phyloP scores from a whole-genome alignment of 2,888 invertebrate species.

The Parascotia fuliginaria region DNA sequence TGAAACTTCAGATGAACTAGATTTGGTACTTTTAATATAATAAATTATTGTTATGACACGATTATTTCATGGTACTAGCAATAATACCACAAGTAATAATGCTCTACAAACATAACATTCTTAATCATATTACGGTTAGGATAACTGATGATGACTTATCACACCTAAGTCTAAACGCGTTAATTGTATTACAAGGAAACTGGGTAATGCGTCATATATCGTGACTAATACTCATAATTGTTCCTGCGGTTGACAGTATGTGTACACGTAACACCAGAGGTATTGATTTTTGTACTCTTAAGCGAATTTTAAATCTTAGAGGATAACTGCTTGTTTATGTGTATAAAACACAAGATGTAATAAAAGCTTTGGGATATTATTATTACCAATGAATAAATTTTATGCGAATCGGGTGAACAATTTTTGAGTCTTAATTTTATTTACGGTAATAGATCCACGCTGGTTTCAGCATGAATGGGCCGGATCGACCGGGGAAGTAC shows the following conservation, averaged over 20 bases:
- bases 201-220: constrained; percentile 23
- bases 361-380: neutral
- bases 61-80: too few species aligned
- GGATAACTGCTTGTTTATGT: too few species aligned
- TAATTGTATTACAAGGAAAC: constrained; percentile 37
- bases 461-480: too few species aligned
- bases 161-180: constrained; percentile 13
- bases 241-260: constrained; percentile 9
- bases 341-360: neutral
- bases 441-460: too few species aligned
- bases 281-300: constrained; percentile 8
- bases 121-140: neutral
- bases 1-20: too few species aligned
- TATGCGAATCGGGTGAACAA: too few species aligned
- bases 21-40: too few species aligned
- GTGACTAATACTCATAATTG: constrained; percentile 32
- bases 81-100: neutral
- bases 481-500: too few species aligned
- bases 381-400: neutral
- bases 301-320: too few species aligned
- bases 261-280: neutral
- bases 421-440: too few species aligned
- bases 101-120: neutral
- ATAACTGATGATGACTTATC: constrained; percentile 17
- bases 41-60: too few species aligned